phyloP scores from a whole-genome alignment of 2,113 vertebrate species.

The Crypturellus undulatus region DNA sequence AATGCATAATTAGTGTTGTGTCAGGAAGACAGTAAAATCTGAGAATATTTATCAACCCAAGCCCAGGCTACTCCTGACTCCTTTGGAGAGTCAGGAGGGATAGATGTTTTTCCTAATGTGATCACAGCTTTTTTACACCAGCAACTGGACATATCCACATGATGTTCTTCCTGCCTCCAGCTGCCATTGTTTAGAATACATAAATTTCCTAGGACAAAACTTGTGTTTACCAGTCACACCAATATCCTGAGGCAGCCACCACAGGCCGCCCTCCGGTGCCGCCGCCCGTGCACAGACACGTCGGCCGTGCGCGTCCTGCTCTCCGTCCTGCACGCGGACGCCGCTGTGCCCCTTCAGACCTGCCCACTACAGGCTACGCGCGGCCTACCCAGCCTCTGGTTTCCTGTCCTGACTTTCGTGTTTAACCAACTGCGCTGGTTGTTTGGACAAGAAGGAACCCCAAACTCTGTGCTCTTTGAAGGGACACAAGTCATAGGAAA shows the following conservation, averaged over 20 bases:
- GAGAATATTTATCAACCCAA: conserved; percentile 8
- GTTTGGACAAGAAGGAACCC: not conserved
- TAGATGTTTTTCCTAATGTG: not conserved
- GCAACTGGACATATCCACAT: not conserved
- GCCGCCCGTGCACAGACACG: not conserved
- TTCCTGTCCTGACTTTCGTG: not conserved
- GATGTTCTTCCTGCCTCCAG: not conserved
- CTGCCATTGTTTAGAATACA: not conserved
- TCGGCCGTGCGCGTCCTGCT: not conserved
- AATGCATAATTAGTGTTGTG: not conserved
- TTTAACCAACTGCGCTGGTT: not conserved
- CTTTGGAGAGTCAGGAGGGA: not conserved
- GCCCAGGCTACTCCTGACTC: not conserved
- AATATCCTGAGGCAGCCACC: not conserved
- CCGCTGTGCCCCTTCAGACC: accelerated
- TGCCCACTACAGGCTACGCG: not conserved
- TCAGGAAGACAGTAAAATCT: conserved; percentile 4
- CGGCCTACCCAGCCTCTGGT: accelerated
- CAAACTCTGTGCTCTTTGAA: not conserved
- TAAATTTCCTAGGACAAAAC: not conserved
- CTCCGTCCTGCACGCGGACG: accelerated
- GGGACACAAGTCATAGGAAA: not conserved
- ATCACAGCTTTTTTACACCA: not conserved
- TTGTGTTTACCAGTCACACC: not conserved
- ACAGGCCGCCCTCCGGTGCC: not conserved